These are phyloP conservation scores for Cassiopea xamachana DNA, from an alignment of 30 jellyfish, hydroid and myxozoan genomes.

Conservation along the genomic window DNA sequence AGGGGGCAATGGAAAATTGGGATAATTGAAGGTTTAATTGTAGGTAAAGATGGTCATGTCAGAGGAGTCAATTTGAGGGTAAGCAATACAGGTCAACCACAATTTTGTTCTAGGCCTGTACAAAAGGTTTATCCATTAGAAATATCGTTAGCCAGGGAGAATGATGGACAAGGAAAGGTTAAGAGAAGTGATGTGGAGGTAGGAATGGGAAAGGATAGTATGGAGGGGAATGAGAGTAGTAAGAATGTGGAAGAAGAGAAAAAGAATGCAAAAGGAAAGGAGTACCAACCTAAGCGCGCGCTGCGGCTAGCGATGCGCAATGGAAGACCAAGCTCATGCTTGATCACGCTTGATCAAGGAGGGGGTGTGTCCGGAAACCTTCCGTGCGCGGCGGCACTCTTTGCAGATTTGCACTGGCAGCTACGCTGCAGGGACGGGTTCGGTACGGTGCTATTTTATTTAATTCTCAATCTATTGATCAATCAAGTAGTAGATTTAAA, in stretches of 20 bases:
- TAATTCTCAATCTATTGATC: too few relatives aligned
- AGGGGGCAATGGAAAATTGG: conserved; percentile 11
- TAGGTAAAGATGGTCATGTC: conserved; percentile 20
- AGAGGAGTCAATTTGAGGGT: neutral
- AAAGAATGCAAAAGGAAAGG: neutral
- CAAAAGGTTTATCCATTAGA: conserved; percentile 10
- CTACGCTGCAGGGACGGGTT: too few relatives aligned
- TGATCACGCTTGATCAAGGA: conserved; percentile 57
- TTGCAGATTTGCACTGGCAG: too few relatives aligned
- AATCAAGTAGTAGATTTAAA: too few relatives aligned
- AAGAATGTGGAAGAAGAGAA: conserved; percentile 1
- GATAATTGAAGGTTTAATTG: neutral
- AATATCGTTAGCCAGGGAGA: neutral
- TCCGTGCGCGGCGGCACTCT: neutral
- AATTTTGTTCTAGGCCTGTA: conserved; percentile 7
- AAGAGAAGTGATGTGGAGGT: conserved; percentile 5
- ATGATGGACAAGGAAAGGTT: neutral
- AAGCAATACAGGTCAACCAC: neutral
- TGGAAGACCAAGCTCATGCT: conserved; percentile 51
- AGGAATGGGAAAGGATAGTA: conserved; percentile 32
- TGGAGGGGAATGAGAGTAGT: conserved; percentile 3
- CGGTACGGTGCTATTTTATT: too few relatives aligned
- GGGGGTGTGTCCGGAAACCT: conserved; percentile 59
- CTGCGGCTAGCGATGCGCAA: conserved; percentile 44
- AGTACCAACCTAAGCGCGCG: conserved; percentile 23